phyloP scores from a whole-genome alignment of 1,140 invertebrate species.

The Aphaenogaster ashmeadi region DNA sequence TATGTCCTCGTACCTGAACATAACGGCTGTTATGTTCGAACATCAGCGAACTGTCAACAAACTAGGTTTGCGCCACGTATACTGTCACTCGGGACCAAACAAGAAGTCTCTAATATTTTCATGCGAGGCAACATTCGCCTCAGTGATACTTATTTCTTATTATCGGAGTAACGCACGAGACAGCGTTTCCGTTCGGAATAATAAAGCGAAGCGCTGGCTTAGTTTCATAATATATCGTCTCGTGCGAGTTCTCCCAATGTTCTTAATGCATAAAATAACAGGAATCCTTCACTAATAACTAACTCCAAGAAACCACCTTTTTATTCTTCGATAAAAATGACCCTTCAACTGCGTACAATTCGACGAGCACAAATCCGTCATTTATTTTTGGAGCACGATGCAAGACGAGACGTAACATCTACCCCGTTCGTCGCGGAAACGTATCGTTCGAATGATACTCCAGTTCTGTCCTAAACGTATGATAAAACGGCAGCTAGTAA shows the following conservation, averaged over 20 bases:
- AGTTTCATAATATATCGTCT: not conserved
- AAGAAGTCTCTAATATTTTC: not conserved
- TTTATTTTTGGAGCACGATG: conserved; percentile 1
- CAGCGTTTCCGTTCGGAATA: not conserved
- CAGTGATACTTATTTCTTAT: not conserved
- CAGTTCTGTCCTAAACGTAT: not conserved
- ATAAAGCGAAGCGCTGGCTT: not conserved
- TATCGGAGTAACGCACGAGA: not conserved
- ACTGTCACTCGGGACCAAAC: not conserved
- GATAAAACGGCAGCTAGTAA: not conserved
- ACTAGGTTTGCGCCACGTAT: not conserved
- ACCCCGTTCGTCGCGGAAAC: conserved; percentile 2
- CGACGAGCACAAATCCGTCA: not conserved
- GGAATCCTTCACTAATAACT: not conserved
- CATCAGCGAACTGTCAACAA: conserved; percentile 25
- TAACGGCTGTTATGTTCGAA: conserved; percentile 1
- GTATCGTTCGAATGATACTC: not conserved
- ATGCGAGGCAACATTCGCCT: not conserved
- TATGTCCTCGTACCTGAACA: conserved; percentile 15
- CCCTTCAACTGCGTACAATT: not conserved
- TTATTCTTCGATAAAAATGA: not conserved
- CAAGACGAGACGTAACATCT: not conserved
- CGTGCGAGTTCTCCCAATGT: not conserved
- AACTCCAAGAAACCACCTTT: not conserved
- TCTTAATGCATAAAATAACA: not conserved